These are phyloP conservation scores for Omphaloscelis lunosa DNA, from an alignment of 2,888 invertebrate species.

Conservation along the genomic window DNA sequence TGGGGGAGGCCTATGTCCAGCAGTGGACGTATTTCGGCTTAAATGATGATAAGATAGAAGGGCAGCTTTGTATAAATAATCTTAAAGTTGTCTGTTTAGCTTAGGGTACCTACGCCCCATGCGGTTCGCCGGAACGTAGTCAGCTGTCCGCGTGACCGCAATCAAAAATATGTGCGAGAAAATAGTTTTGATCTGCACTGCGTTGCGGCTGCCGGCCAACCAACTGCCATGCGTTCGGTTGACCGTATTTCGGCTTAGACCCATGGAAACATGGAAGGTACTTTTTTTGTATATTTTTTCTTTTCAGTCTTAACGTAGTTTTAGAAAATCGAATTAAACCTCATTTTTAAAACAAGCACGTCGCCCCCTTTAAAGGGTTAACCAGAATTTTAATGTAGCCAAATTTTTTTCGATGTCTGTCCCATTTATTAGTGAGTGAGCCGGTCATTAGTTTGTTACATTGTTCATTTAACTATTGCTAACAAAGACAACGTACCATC, in stretches of 20 bases:
- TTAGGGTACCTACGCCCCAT: too few relatives aligned
- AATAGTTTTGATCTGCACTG: too few relatives aligned
- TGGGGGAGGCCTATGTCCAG: too few relatives aligned
- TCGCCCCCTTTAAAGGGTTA: not conserved
- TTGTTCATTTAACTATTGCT: not conserved
- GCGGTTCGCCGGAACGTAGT: too few relatives aligned
- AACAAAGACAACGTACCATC: not conserved
- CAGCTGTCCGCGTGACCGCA: too few relatives aligned
- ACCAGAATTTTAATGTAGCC: not conserved
- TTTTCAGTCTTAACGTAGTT: not conserved
- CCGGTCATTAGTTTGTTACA: not conserved
- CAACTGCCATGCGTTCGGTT: too few relatives aligned
- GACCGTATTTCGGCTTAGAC: too few relatives aligned
- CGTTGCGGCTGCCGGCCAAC: too few relatives aligned
- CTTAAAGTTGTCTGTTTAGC: not conserved
- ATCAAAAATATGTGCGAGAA: too few relatives aligned
- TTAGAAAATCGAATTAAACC: slow-evolving; percentile 1
- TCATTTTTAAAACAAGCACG: slow-evolving; percentile 13
- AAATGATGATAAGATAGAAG: too few relatives aligned
- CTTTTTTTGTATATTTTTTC: not conserved
- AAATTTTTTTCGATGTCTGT: not conserved
- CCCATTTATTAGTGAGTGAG: not conserved
- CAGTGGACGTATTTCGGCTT: too few relatives aligned
- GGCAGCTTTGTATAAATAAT: too few relatives aligned
- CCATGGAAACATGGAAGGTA: not conserved